phyloP scores from a whole-genome alignment of 53 echinoderm and acorn worm species.

The Zoroaster sp. region DNA sequence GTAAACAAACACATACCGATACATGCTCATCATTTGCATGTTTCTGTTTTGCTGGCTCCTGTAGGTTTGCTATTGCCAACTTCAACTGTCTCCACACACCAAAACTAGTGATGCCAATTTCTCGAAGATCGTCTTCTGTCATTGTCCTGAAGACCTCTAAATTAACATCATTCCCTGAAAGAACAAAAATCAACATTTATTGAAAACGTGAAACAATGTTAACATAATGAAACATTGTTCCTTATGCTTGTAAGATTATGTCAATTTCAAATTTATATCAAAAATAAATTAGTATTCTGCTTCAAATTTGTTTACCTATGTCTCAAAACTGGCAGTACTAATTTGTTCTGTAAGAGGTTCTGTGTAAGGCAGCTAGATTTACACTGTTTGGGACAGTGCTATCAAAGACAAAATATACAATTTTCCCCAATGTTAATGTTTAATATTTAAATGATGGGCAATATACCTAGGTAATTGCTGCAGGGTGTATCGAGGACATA shows the following conservation, averaged over 20 bases:
- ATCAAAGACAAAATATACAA: too few relatives aligned
- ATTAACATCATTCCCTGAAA: neutral
- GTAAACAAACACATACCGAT: neutral
- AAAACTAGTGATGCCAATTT: neutral
- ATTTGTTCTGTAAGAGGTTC: too few relatives aligned
- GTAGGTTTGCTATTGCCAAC: neutral
- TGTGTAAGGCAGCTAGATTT: too few relatives aligned
- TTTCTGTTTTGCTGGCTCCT: neutral
- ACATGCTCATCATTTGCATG: neutral
- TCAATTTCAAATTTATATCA: too few relatives aligned
- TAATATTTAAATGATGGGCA: neutral
- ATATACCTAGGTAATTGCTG: neutral
- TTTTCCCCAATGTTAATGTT: neutral
- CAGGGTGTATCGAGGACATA: slow-evolving; percentile 15
- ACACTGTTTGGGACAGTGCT: too few relatives aligned
- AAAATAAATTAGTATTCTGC: too few relatives aligned
- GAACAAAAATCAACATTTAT: neutral
- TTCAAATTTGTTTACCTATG: too few relatives aligned
- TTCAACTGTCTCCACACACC: neutral
- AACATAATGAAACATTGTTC: neutral
- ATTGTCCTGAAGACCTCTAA: too few relatives aligned
- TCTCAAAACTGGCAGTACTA: too few relatives aligned
- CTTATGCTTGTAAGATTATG: too few relatives aligned
- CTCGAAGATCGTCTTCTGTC: slow-evolving; percentile 6
- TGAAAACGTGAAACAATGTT: neutral